Base-by-base conservation (phyloP, 2,113 vertebrate species). In the Oostethus manadensis region DNA sequence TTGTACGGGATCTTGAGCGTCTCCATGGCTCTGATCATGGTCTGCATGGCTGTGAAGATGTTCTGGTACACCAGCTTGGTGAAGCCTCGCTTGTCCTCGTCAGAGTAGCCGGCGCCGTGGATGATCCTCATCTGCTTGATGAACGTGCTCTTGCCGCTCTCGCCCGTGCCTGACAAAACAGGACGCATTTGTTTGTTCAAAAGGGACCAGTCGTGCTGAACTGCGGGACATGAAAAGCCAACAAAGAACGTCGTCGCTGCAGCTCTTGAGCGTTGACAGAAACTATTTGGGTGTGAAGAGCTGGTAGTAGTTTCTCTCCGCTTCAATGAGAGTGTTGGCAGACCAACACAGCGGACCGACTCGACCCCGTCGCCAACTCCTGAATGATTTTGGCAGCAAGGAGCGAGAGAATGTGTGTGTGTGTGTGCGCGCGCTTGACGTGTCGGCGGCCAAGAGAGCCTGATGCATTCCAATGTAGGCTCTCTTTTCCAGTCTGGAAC, bases 51-150 rank as follows among this genome's bases (percentile, higher is more conserved):
- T 14, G 94, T 98, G 86, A 96, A 98, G 89, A 98, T 96, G 90
- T 98, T 98, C 91, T 98, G 96, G 81, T 94, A 98, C 68, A 98
- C 96, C 84, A 98, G 62, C 88, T 97, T 98, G 67, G 92, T 98
- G 86, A 98, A 98, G 40, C 95, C 90, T 58, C 90, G 90, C 86
- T 95, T 97, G 87, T 98, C 95, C 83, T 98, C 96, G 60, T 98
- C 96, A 1, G 96, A 92, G 81, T 98, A 98, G 44, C 96, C 95
- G 1, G 95, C 82, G 29, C 96, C 95, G 20, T 98, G 88, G 76
- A 90, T 90, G 61, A 90, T 90, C 71, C 89, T 86, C 89, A 90
- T 90, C 79, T 90, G 89, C 76, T 90, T 90, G 75, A 90, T 90
- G 68, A 90, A 90, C 18, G 89, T 90, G 81, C 89, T 90, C 72